Conservation (phyloP, 2,888 invertebrate genomes). For the Antitype chi region DNA sequence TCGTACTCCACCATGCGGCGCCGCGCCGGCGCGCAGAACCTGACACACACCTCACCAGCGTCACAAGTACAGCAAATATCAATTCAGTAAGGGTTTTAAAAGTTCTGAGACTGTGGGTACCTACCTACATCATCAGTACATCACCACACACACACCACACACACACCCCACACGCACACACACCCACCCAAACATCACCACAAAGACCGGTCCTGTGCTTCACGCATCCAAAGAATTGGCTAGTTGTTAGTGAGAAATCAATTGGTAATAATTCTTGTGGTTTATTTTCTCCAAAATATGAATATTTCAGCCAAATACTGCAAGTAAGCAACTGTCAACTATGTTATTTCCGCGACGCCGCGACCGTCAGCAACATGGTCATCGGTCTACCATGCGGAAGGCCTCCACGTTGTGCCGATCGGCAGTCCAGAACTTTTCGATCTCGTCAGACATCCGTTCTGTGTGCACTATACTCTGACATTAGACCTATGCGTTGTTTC, state of each 20-base stretch:
- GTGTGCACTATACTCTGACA: neutral
- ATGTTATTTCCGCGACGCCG: neutral
- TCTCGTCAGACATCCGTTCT: neutral
- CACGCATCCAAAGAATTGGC: neutral
- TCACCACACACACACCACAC: neutral
- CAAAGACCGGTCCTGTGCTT: neutral
- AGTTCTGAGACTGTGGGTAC: too few species aligned
- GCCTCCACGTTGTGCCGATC: neutral
- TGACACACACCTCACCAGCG: conserved; percentile 68
- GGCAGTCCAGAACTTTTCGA: neutral
- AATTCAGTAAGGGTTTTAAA: neutral
- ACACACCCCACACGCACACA: too few species aligned
- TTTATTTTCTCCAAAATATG: too few species aligned
- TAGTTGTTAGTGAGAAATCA: neutral
- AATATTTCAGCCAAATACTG: too few species aligned
- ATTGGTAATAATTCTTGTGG: neutral
- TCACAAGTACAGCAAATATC: neutral
- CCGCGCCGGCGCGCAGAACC: conserved; percentile 92
- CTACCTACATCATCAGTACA: neutral
- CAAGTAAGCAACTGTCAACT: too few species aligned
- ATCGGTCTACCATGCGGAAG: too few species aligned
- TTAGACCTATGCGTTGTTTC: neutral
- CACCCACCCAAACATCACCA: neutral
- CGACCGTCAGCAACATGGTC: neutral
- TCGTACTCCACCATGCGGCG: conserved; percentile 92